A percentile compares a stretch with the other conserved stretches of the same genome.
Evolutionary conservation across 2,113 vertebrate genomes (phyloP).

Genomic region (Poecilia latipinna): DNA sequence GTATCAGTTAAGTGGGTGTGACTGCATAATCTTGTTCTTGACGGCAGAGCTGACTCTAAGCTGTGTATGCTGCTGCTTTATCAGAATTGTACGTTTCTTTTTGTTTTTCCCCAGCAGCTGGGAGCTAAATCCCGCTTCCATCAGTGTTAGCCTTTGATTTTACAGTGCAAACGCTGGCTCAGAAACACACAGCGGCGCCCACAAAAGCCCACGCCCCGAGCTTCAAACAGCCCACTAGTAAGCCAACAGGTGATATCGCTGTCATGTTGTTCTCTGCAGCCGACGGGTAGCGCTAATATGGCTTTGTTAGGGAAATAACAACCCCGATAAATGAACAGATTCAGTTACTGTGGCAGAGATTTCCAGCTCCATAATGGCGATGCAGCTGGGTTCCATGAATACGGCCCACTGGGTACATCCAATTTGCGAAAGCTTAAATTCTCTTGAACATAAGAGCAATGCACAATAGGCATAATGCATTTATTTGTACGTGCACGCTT

Average conservation of each 20-base stretch:
- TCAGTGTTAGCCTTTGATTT: constrained; percentile 60
- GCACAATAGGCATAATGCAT: constrained; percentile 16
- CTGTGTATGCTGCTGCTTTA: constrained; percentile 44
- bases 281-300: constrained; percentile 43
- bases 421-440: constrained; percentile 54
- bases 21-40: constrained; percentile 49
- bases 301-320: constrained; percentile 60
- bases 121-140: constrained; percentile 41
- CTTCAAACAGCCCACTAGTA: constrained; percentile 45
- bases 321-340: constrained; percentile 54
- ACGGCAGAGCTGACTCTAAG: constrained; percentile 44
- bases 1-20: constrained; percentile 43
- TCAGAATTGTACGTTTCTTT: constrained; percentile 30
- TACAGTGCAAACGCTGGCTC: constrained; percentile 51
- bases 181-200: constrained; percentile 28
- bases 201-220: constrained; percentile 45
- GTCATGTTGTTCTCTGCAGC: constrained; percentile 55
- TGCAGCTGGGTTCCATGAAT: constrained; percentile 47
- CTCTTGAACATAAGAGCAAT: constrained; percentile 47
- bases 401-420: constrained; percentile 36
- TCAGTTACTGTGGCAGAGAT: constrained; percentile 49
- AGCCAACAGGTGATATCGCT: constrained; percentile 68
- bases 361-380: constrained; percentile 38
- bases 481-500: constrained; percentile 40
- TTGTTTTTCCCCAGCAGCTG: constrained; percentile 34